These are phyloP conservation scores for Orchesella cincta DNA, from an alignment of 1,140 invertebrate genomes.

Conservation along the genomic window DNA sequence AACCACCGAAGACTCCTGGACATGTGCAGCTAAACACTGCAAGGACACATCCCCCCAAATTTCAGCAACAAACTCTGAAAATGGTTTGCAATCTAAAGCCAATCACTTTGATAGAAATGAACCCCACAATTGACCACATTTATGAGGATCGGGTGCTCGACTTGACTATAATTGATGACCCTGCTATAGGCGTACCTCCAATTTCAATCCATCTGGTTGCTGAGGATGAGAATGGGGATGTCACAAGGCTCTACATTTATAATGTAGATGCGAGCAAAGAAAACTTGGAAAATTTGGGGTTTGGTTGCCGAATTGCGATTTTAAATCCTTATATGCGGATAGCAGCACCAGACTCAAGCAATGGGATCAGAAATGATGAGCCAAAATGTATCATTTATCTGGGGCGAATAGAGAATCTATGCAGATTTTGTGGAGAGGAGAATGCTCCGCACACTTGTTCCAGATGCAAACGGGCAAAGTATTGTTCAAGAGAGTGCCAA, in stretches of 20 bases:
- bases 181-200: not conserved
- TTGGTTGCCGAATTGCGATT: not conserved
- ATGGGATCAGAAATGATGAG: not conserved
- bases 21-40: too few species aligned
- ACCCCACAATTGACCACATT: not conserved
- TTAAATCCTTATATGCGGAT: not conserved
- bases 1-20: too few species aligned
- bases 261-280: not conserved
- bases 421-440: not conserved
- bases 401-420: not conserved
- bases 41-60: too few species aligned
- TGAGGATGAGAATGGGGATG: not conserved
- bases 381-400: not conserved
- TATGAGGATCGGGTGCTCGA: not conserved
- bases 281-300: not conserved
- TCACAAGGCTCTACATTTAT: not conserved
- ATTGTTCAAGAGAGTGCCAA: not conserved
- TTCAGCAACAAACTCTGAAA: not conserved
- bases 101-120: not conserved
- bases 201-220: not conserved
- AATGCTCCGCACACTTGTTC: not conserved
- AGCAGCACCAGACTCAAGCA: not conserved
- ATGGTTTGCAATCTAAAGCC: not conserved
- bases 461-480: not conserved
- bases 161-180: not conserved